These are phyloP conservation scores for Xiphophorus maculatus DNA, from an alignment of 2,113 vertebrate species.

Conservation along the genomic window DNA sequence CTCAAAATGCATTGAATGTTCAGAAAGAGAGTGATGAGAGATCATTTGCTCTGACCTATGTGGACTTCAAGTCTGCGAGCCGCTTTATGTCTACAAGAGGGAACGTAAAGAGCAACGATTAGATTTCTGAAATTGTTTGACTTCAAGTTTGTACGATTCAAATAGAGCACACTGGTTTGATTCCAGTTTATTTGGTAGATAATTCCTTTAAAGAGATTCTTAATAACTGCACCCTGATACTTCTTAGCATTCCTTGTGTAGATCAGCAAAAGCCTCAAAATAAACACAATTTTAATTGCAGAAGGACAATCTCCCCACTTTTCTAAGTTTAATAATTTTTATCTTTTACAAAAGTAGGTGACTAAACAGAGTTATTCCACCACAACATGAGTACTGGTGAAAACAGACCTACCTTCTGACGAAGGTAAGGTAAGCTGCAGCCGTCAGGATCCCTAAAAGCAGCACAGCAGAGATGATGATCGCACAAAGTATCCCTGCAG, in stretches of 20 bases:
- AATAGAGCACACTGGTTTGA: neutral
- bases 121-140: neutral
- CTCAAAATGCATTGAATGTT: neutral
- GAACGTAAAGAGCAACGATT: slow-evolving; percentile 4
- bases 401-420: slow-evolving; percentile 44
- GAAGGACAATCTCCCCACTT: neutral
- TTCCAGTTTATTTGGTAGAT: neutral
- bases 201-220: too few species aligned
- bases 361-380: neutral
- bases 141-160: neutral
- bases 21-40: neutral
- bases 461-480: slow-evolving; percentile 36
- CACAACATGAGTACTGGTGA: neutral
- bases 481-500: slow-evolving; percentile 32
- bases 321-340: too few species aligned
- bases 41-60: slow-evolving; percentile 43
- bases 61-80: neutral
- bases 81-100: slow-evolving; percentile 6
- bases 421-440: slow-evolving; percentile 30
- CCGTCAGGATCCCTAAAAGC: slow-evolving; percentile 26
- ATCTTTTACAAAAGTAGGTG: too few species aligned
- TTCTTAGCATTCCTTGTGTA: neutral
- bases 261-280: neutral
- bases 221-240: too few species aligned
- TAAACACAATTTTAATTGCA: neutral